Evolutionary conservation across 2,888 invertebrate genomes (phyloP).

Genomic region (Psylliodes chrysocephalus): DNA sequence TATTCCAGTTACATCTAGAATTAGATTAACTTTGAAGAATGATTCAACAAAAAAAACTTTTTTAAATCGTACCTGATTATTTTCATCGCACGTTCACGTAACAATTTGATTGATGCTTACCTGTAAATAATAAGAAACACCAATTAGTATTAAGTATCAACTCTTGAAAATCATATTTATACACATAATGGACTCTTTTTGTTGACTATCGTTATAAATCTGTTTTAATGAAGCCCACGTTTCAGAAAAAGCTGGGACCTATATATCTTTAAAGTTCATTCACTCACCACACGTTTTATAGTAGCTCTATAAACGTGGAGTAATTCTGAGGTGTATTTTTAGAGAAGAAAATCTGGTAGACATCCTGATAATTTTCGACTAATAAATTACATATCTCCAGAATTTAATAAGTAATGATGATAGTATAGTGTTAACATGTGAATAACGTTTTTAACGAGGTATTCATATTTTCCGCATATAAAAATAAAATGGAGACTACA

Average conservation of each 20-base stretch:
- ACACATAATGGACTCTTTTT: constrained; percentile 24
- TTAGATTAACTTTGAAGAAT: neutral
- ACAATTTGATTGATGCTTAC: constrained; percentile 18
- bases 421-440: neutral
- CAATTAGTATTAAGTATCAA: constrained; percentile 8
- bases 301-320: neutral
- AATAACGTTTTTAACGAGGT: no score
- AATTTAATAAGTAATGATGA: neutral
- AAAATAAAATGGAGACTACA: no score
- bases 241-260: constrained; percentile 20
- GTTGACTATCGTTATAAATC: constrained; percentile 28
- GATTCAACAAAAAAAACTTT: neutral
- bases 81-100: neutral
- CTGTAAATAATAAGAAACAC: constrained; percentile 33
- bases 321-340: neutral
- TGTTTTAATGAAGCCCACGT: constrained; percentile 31
- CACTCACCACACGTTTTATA: constrained; percentile 28
- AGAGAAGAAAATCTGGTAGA: neutral
- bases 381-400: neutral
- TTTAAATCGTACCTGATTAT: neutral
- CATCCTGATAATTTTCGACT: neutral
- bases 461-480: no score
- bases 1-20: neutral
- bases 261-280: constrained; percentile 35
- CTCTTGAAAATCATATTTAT: constrained; percentile 19